These are phyloP conservation scores for Momotus momota DNA, from an alignment of 2,797 vertebrate genomes.

Conservation along the genomic window DNA sequence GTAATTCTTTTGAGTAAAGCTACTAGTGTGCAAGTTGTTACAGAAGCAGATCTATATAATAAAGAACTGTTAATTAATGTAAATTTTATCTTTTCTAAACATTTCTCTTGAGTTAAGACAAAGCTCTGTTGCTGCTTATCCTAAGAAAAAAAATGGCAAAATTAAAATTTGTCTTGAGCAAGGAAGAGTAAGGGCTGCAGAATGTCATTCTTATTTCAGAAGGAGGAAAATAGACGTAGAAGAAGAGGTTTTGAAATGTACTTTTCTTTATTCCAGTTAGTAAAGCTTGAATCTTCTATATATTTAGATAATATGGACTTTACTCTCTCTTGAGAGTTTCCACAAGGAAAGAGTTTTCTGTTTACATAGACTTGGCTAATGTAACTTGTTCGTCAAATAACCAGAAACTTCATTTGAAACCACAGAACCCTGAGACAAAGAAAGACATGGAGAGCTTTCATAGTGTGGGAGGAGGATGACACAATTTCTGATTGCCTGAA, in stretches of 20 bases:
- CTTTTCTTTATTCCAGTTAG: background rate
- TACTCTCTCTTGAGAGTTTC: background rate
- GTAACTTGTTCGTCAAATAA: background rate
- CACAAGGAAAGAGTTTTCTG: background rate
- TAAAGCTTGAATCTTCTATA: background rate
- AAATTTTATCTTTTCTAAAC: background rate
- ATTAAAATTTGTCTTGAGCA: background rate
- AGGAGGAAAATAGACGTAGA: background rate
- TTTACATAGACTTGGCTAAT: background rate
- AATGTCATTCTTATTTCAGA: background rate
- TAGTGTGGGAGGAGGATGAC: slow-evolving; percentile 21
- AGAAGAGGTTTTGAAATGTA: background rate
- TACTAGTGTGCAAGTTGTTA: background rate
- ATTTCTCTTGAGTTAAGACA: background rate
- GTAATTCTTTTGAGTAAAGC: background rate
- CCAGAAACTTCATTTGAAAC: slow-evolving; percentile 40
- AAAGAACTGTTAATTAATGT: background rate
- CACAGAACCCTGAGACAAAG: slow-evolving; percentile 41
- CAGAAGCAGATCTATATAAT: background rate
- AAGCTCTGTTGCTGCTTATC: background rate
- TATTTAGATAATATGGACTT: background rate
- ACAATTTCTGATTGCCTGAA: slow-evolving; percentile 33
- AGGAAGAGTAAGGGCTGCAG: background rate
- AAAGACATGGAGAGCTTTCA: background rate
- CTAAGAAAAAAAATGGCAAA: background rate